Evolutionary conservation across 35 echinoderm and acorn worm species (phyloP), one percentile per base, ranked within the genome.

Genomic region (Lytechinus variegatus): DNA sequence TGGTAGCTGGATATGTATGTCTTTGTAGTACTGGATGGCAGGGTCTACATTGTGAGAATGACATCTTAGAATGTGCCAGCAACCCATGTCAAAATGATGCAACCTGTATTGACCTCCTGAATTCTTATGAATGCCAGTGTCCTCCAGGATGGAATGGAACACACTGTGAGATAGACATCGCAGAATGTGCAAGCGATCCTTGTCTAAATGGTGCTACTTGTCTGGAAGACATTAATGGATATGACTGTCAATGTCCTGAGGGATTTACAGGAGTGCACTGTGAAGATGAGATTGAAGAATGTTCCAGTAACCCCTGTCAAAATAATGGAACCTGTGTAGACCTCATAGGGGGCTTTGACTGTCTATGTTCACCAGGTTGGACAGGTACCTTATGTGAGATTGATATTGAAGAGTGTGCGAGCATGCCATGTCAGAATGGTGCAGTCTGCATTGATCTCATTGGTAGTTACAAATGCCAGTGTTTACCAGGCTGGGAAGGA

Each of bases 181-280:
- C 92, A 28, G 94, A 86, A 24, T 98, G 97, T 94, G 71, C 27
- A 11, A 98, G 96, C 86, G 56, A 16, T 24, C 95, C 97, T 54
- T 98, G 97, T 55, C 95, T 95, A 72, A 98, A 98, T 95, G 95
- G 95, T 92, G 97, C 87, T 57, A 96, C 95, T 14, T 98, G 97
- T 94, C 27, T 95, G 28, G 54, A 97, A 52, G 61, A 95, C 86
- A 72, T 95, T 16, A 95, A 94, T 94, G 97, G 97, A 57, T 98
- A 95, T 86, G 94, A 95, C 27, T 97, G 97, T 92, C 95, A 61
- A 51, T 98, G 97, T 94, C 55, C 95, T 52, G 96, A 44, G 10
- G 97, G 96, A 54, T 97, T 56, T 29, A 96, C 93, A 9, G 97
- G 97, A 33, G 52, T 86, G 16, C 21, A 95, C 86, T 97, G 97